Conservation (phyloP, 2,113 vertebrate genomes). For the Rhabdomys dilectus region DNA sequence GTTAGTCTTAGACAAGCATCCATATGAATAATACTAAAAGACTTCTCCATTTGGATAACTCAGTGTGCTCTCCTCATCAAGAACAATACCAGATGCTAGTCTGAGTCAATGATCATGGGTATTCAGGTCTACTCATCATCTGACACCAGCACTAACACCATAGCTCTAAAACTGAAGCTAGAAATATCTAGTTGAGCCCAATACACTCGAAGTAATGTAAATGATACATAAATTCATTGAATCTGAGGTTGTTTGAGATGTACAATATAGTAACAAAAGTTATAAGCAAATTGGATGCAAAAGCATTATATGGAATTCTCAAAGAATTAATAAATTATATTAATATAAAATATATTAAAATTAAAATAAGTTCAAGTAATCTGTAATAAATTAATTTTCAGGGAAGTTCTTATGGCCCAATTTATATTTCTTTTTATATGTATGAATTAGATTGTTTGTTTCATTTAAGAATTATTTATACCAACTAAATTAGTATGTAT, state of each 20-base stretch:
- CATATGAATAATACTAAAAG: background rate
- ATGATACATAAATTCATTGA: background rate
- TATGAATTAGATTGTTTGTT: background rate
- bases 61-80: background rate
- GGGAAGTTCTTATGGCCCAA: background rate
- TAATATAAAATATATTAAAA: background rate
- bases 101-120: background rate
- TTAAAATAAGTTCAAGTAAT: background rate
- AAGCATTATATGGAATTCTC: background rate
- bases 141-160: background rate
- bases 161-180: background rate
- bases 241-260: background rate
- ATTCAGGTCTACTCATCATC: background rate
- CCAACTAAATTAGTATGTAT: background rate
- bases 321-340: background rate
- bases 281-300: background rate
- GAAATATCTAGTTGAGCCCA: background rate
- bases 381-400: background rate
- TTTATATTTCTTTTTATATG: background rate
- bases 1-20: background rate
- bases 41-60: background rate
- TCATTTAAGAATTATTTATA: conserved; percentile 15
- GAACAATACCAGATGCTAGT: background rate
- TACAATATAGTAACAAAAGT: background rate
- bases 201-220: background rate